These are phyloP conservation scores for Istiophorus platypterus DNA, from an alignment of 2,113 vertebrate genomes.

Conservation along the genomic window DNA sequence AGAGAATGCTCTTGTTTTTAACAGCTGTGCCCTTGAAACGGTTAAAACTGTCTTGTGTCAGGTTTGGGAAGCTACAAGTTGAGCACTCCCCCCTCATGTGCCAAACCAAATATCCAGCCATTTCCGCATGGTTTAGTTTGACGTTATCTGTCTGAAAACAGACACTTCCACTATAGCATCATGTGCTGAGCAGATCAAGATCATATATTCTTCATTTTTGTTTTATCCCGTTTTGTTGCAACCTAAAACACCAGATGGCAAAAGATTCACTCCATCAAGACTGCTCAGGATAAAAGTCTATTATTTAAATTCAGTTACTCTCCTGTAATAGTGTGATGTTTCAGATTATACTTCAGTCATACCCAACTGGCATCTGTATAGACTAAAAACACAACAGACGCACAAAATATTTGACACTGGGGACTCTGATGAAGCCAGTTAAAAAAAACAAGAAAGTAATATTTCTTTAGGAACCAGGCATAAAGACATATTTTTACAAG, in stretches of 20 bases:
- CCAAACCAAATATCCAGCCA: slow-evolving; percentile 66
- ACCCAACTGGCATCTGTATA: slow-evolving; percentile 3
- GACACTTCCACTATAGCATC: slow-evolving; percentile 58
- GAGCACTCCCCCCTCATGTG: slow-evolving; percentile 15
- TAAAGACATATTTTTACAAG: background rate
- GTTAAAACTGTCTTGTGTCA: background rate
- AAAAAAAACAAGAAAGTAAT: background rate
- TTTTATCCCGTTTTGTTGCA: background rate
- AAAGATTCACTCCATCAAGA: background rate
- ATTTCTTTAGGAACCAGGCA: background rate
- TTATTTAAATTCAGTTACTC: slow-evolving; percentile 14
- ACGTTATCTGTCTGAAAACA: slow-evolving; percentile 70
- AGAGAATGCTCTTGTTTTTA: slow-evolving; percentile 41
- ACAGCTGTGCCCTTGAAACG: slow-evolving; percentile 13
- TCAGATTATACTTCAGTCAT: background rate
- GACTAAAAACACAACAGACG: slow-evolving; percentile 9
- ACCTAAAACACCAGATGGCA: slow-evolving; percentile 6
- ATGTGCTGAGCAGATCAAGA: background rate
- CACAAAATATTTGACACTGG: background rate
- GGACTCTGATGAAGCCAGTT: background rate
- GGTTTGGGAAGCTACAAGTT: slow-evolving; percentile 14
- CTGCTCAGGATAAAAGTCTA: slow-evolving; percentile 4
- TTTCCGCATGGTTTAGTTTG: slow-evolving; percentile 57
- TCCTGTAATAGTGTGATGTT: slow-evolving; percentile 50
- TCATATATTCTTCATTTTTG: slow-evolving; percentile 27